Evolutionary conservation across 92 coral and sea anemone genomes (phyloP).

Genomic region (Parazoanthus darwini): DNA sequence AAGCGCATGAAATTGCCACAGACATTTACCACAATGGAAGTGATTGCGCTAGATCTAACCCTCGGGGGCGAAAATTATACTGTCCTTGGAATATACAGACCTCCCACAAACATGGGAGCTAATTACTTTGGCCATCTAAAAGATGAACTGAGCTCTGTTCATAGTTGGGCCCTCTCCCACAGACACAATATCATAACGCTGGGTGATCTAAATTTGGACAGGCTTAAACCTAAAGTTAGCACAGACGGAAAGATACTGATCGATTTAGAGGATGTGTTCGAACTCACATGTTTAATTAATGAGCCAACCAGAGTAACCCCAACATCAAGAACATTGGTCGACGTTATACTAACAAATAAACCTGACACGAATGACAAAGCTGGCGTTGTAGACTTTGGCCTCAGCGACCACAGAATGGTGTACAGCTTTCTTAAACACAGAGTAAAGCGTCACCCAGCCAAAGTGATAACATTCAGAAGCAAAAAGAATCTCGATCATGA

Average conservation of each 20-base stretch:
- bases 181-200: conserved; percentile 24
- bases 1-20: conserved; percentile 37
- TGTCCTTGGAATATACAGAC: conserved; percentile 55
- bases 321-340: conserved; percentile 43
- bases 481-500: conserved; percentile 4
- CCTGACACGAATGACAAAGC: background rate
- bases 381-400: conserved; percentile 21
- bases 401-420: conserved; percentile 24
- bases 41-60: conserved; percentile 46
- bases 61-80: conserved; percentile 28
- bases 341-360: conserved; percentile 47
- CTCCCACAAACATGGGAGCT: conserved; percentile 29
- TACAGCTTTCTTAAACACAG: conserved; percentile 11
- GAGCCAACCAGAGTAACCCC: conserved; percentile 46
- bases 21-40: conserved; percentile 48
- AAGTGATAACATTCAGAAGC: conserved; percentile 31
- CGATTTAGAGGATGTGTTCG: conserved; percentile 43
- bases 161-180: conserved; percentile 41
- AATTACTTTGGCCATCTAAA: conserved; percentile 36
- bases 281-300: conserved; percentile 37
- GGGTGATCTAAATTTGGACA: conserved; percentile 30
- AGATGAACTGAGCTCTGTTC: conserved; percentile 41
- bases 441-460: conserved; percentile 43
- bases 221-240: conserved; percentile 11
- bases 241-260: conserved; percentile 48